Conservation (phyloP, 2,888 invertebrate species). For the Empis livida region DNA sequence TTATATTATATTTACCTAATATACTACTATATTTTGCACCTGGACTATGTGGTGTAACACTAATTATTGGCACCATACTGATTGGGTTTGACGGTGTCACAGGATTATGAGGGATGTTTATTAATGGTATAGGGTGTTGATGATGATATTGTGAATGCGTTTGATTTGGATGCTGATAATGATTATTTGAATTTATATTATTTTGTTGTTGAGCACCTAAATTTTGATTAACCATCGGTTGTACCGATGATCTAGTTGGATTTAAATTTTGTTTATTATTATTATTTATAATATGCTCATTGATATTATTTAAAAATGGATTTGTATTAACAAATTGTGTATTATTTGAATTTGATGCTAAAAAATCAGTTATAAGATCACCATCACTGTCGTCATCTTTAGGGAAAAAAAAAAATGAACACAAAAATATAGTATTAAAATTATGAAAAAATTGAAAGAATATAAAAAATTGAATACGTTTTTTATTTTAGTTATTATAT, state of each 20-base stretch:
- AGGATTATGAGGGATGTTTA: conserved; percentile 22
- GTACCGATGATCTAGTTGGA: too few relatives aligned
- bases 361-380: conserved; percentile 35
- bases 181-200: neutral
- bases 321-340: conserved; percentile 9
- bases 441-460: neutral
- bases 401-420: conserved; percentile 1
- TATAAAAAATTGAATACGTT: too few relatives aligned
- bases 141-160: conserved; percentile 4
- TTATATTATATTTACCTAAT: conserved; percentile 32
- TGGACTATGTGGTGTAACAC: conserved; percentile 79
- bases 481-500: too few relatives aligned
- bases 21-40: conserved; percentile 58
- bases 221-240: too few relatives aligned
- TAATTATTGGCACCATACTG: conserved; percentile 64
- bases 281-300: conserved; percentile 1
- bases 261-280: neutral
- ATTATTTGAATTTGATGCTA: conserved; percentile 11
- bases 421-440: neutral
- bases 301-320: conserved; percentile 1
- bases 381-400: conserved; percentile 32
- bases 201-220: neutral
- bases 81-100: conserved; percentile 1
- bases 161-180: neutral
- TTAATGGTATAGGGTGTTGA: conserved; percentile 23